Evolutionary conservation across 2,797 vertebrate species (phyloP).

Genomic region (Dipus sagitta): DNA sequence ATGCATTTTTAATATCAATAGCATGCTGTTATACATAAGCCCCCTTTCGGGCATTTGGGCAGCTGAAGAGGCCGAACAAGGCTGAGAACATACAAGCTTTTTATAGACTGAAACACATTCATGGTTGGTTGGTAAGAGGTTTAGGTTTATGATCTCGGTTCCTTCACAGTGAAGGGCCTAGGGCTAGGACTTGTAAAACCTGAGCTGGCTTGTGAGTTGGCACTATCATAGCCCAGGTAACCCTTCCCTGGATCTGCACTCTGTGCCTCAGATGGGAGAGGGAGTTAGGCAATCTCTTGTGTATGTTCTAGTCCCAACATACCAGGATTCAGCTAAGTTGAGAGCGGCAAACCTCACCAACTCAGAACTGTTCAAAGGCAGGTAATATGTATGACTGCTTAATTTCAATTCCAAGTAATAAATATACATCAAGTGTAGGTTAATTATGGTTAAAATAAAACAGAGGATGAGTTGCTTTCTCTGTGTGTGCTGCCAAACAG

Average conservation of each 20-base stretch:
- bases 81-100: neutral
- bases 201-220: neutral
- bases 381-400: neutral
- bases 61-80: neutral
- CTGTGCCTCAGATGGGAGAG: neutral
- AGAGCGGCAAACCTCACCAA: neutral
- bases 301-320: neutral
- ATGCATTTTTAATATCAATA: neutral
- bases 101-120: neutral
- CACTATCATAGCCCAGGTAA: neutral
- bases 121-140: neutral
- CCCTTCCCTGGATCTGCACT: neutral
- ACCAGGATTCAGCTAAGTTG: neutral
- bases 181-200: neutral
- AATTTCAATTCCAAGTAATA: conserved; percentile 45
- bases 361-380: conserved; percentile 4
- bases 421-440: neutral
- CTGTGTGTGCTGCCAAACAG: neutral
- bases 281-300: neutral
- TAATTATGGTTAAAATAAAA: conserved; percentile 39
- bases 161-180: neutral
- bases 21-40: neutral
- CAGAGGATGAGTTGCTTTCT: neutral
- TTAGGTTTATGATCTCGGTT: neutral
- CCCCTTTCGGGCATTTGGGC: neutral